Evolutionary conservation across 2,888 invertebrate genomes (phyloP).

Genomic region (Crocallis elinguaria): DNA sequence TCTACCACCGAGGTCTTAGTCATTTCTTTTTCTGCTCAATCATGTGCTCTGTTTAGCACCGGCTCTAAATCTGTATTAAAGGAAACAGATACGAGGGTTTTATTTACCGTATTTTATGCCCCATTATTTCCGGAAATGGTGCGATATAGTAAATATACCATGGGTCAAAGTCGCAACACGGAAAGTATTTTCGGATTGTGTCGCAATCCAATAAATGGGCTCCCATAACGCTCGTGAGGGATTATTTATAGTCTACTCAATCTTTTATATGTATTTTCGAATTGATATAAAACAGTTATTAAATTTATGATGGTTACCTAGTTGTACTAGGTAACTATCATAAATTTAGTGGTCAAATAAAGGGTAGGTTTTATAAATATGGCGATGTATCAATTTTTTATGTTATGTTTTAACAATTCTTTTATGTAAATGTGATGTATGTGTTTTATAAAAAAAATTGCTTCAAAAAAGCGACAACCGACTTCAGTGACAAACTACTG

Average conservation of each 20-base stretch:
- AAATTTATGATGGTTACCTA: no score
- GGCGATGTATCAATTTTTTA: no score
- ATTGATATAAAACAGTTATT: slow-evolving; percentile 2
- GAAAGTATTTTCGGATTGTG: slow-evolving; percentile 26
- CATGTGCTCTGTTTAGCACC: slow-evolving; percentile 20
- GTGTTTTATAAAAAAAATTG: no score
- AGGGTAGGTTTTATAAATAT: no score
- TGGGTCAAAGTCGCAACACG: slow-evolving; percentile 24
- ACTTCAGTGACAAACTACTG: no score
- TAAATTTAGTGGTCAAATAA: no score
- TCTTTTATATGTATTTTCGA: slow-evolving; percentile 13
- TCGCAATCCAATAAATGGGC: slow-evolving; percentile 29
- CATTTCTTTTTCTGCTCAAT: slow-evolving; percentile 16
- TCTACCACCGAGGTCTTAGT: no score
- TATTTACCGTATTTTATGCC: slow-evolving; percentile 24
- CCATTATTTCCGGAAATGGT: slow-evolving; percentile 24
- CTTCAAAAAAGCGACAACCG: no score
- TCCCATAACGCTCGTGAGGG: slow-evolving; percentile 17
- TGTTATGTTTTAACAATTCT: no score
- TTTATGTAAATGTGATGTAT: no score
- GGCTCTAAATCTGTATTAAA: slow-evolving; percentile 21
- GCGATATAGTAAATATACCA: slow-evolving; percentile 24
- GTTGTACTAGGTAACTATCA: no score
- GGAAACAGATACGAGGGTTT: slow-evolving; percentile 21
- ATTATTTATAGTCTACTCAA: slow-evolving; percentile 19